These are phyloP conservation scores for Lindbergichthys nudifrons DNA, from an alignment of 2,797 vertebrate genomes.

Conservation along the genomic window DNA sequence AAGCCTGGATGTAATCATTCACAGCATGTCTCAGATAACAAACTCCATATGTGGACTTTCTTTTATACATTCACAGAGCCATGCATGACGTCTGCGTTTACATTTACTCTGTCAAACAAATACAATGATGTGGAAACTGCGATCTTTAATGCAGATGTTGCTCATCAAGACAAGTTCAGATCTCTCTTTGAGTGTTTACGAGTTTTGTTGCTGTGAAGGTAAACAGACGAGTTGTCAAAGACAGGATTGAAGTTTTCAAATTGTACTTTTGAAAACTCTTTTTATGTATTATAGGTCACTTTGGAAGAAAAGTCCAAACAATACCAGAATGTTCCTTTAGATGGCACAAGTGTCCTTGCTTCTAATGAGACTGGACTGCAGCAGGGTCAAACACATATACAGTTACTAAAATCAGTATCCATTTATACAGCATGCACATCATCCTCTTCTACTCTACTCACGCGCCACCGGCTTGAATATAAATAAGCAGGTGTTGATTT, in stretches of 20 bases:
- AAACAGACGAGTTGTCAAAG: not conserved
- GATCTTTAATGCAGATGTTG: not conserved
- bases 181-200: not conserved
- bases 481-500: no score
- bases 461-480: no score
- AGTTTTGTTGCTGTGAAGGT: not conserved
- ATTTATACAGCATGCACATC: no score
- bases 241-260: not conserved
- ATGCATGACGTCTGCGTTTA: constrained; percentile 6
- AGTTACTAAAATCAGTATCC: not conserved
- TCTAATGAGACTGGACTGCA: not conserved
- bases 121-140: not conserved
- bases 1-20: not conserved
- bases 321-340: not conserved
- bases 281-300: no score
- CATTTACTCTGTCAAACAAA: constrained; percentile 25
- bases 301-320: not conserved
- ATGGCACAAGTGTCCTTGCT: constrained; percentile 1
- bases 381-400: not conserved
- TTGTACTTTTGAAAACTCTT: not conserved
- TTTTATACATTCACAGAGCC: not conserved
- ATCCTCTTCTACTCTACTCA: no score
- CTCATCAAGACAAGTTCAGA: not conserved
- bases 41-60: constrained; percentile 38
- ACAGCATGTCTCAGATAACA: constrained; percentile 34